Percentiles rank a stretch among this genome's conserved stretches.
These are phyloP conservation scores for Clepsis dumicolana DNA, from an alignment of 2,888 invertebrate genomes.

Conservation along the genomic window DNA sequence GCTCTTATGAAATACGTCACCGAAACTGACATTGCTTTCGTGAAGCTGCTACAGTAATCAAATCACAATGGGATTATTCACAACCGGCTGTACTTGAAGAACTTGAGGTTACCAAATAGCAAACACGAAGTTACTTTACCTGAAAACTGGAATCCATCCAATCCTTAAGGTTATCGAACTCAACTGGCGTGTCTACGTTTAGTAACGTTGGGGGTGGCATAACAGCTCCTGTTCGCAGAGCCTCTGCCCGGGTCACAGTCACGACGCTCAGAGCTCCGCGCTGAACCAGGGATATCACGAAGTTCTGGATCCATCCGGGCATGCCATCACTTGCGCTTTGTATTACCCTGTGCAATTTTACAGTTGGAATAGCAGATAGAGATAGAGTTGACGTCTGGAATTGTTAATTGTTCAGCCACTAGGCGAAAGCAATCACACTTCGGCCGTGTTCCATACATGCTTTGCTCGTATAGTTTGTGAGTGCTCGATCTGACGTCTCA, in stretches of 20 bases:
- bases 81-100: neutral
- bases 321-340: constrained; percentile 87
- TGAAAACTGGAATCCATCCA: constrained; percentile 13
- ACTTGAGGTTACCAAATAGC: neutral
- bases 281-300: constrained; percentile 86
- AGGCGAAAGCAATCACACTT: no score
- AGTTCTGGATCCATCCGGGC: constrained; percentile 90
- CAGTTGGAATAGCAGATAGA: no score
- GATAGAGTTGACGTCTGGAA: no score
- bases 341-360: constrained; percentile 68
- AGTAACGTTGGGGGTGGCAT: constrained; percentile 59
- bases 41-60: neutral
- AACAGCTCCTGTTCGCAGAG: constrained; percentile 60
- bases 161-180: constrained; percentile 3
- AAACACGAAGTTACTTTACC: neutral
- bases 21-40: neutral
- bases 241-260: constrained; percentile 64
- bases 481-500: no score
- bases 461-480: no score
- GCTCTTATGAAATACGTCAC: neutral
- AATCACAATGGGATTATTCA: neutral
- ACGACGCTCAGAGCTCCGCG: constrained; percentile 78
- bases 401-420: no score
- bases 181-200: constrained; percentile 35
- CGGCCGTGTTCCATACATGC: no score